These are phyloP conservation scores for Actinia tenebrosa DNA, from an alignment of 64 coral and sea anemone genomes.

Conservation along the genomic window DNA sequence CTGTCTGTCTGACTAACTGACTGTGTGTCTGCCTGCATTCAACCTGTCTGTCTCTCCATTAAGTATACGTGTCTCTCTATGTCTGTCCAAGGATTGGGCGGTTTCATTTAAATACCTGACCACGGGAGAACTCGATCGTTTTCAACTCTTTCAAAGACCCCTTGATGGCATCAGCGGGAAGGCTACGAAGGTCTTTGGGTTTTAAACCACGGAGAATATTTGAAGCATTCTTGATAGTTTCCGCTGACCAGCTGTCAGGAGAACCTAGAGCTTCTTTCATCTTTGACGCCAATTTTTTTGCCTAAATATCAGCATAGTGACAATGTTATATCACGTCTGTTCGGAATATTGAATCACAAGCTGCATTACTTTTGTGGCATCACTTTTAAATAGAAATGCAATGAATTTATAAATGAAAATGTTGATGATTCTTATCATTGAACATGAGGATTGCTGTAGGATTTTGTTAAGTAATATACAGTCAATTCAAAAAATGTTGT, in stretches of 20 bases:
- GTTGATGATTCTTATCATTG: no score
- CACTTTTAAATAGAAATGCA: no score
- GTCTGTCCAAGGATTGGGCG: no score
- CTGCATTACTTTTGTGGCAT: no score
- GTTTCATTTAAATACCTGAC: not conserved
- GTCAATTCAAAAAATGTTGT: no score
- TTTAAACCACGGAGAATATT: slow-evolving; percentile 15
- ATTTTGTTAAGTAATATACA: no score
- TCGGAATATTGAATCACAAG: no score
- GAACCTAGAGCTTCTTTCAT: slow-evolving; percentile 22
- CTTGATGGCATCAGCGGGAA: not conserved
- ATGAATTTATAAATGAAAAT: no score
- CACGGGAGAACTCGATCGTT: not conserved
- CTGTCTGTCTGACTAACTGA: not conserved
- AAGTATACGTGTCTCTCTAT: not conserved
- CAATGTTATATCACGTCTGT: not conserved
- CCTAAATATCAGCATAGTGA: slow-evolving; percentile 7
- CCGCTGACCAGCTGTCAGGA: slow-evolving; percentile 18
- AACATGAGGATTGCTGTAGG: no score
- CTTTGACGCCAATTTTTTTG: slow-evolving; percentile 19
- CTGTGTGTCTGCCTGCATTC: not conserved
- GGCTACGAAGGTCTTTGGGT: slow-evolving; percentile 8
- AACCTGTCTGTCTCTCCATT: not conserved
- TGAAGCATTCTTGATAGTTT: slow-evolving; percentile 8
- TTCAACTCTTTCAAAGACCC: slow-evolving; percentile 7